Evolutionary conservation across 2,797 vertebrate species (phyloP), one percentile per base, ranked within the genome.

Genomic region (Sebastes steindachneri): DNA sequence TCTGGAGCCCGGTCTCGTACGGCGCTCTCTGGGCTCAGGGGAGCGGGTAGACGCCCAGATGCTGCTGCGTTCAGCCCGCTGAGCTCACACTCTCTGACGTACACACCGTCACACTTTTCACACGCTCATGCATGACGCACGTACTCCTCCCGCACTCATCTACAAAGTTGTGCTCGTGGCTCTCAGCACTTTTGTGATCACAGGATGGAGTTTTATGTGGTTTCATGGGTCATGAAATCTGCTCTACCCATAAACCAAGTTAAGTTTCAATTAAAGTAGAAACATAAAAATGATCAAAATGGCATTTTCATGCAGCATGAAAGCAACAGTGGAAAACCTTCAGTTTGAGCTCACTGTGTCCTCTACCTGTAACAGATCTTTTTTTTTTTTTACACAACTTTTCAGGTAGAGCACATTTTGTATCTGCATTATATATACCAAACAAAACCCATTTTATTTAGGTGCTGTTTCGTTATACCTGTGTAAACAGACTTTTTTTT

Each of bases 191-290:
- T 82, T 53, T 65, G 55, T 59, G 68, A 65, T 80, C 58, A 55
- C 75, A 77, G 72, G 67, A 25, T 23, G 12, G 64, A 66, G 71
- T 86, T 90, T 90, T 83, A 85, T 84, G 65, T 75, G 58, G 66
- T 73, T 85, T 85, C 86, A 87, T 10, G 88, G 90, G 60, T 91
- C 86, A 90, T 91, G 74, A 93, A 94, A 79, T 79, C 63, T 64
- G 58, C 79, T 87, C 86, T 72, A 73, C 77, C 37, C 83, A 80
- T 93, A 91, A 92, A 91, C 65, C 77, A 74, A 85, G 79, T 80
- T 89, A 83, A 84, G 68, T 89, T 91, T 90, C 83, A 89, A 80
- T 93, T 93, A 90, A 86, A 58, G 71, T 64, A 14, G 86, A 92
- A 87, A 86, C 84, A 91, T 94, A 83, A 90, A 91, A 90, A 78